phyloP scores from a whole-genome alignment of 2,797 vertebrate species.

The Sciurus vulgaris region DNA sequence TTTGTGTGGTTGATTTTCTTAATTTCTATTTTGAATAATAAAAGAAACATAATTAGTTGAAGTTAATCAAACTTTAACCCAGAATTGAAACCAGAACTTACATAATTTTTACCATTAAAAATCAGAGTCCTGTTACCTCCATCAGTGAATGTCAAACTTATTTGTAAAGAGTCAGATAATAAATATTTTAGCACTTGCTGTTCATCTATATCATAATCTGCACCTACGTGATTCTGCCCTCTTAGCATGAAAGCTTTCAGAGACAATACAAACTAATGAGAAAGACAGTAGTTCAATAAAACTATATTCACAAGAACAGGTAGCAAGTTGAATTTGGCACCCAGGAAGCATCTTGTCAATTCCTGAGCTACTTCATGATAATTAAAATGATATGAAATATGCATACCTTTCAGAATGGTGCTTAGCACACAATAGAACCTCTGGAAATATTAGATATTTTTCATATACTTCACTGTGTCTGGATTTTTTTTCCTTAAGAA shows the following conservation, averaged over 20 bases:
- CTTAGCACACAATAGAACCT: not conserved
- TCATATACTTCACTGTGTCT: not conserved
- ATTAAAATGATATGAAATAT: slow-evolving; percentile 37
- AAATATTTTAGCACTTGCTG: not conserved
- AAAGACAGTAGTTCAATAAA: not conserved
- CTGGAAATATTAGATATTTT: not conserved
- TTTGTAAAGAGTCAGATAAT: not conserved
- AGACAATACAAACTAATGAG: not conserved
- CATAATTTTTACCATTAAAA: not conserved
- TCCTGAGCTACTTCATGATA: not conserved
- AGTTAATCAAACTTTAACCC: not conserved
- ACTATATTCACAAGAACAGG: not conserved
- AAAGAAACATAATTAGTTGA: not conserved
- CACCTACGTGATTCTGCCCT: not conserved
- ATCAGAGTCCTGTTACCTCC: not conserved
- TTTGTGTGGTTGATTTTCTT: not conserved
- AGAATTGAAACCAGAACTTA: not conserved
- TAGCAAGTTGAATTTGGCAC: not conserved
- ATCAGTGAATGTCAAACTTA: not conserved
- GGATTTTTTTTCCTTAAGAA: not conserved
- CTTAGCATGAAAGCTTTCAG: not conserved
- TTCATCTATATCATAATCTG: not conserved
- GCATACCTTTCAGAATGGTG: not conserved
- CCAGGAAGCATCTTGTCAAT: not conserved
- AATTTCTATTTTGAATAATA: not conserved